A percentile compares a stretch with the other conserved stretches of the same genome.
Conservation (phyloP, 2,797 vertebrate species). For the Bryconaethiops microstoma region DNA sequence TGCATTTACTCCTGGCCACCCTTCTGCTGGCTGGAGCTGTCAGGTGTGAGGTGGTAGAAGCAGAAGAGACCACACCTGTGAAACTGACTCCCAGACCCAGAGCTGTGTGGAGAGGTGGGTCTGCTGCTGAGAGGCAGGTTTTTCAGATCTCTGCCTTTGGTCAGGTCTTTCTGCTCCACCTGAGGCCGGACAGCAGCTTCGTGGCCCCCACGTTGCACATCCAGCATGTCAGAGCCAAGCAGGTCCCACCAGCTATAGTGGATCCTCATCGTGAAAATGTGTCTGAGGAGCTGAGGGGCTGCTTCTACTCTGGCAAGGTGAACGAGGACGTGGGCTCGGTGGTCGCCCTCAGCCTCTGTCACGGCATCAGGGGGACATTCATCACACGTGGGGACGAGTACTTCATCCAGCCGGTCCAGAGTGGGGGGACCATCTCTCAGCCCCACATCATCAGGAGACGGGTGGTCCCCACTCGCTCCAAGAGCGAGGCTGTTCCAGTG, state of each 20-base stretch:
- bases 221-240: slow-evolving; percentile 73
- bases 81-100: slow-evolving; percentile 63
- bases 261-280: slow-evolving; percentile 41
- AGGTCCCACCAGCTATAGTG: slow-evolving; percentile 19
- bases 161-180: slow-evolving; percentile 77
- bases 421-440: slow-evolving; percentile 63
- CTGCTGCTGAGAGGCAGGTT: slow-evolving; percentile 65
- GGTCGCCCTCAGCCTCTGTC: slow-evolving; percentile 88
- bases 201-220: slow-evolving; percentile 83
- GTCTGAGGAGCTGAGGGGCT: slow-evolving; percentile 71
- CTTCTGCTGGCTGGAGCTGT: slow-evolving; percentile 64
- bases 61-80: slow-evolving; percentile 76
- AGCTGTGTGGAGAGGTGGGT: slow-evolving; percentile 69
- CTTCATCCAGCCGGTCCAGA: slow-evolving; percentile 80
- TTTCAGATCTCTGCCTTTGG: slow-evolving; percentile 83
- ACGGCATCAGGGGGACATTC: slow-evolving; percentile 87
- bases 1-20: slow-evolving; percentile 58
- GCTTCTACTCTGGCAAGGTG: slow-evolving; percentile 88
- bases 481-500: slow-evolving; percentile 58
- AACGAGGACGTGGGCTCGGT: slow-evolving; percentile 77
- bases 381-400: slow-evolving; percentile 83
- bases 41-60: slow-evolving; percentile 63
- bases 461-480: slow-evolving; percentile 47
- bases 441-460: slow-evolving; percentile 81
- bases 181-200: slow-evolving; percentile 86